These are phyloP conservation scores for Tinea trinotella DNA, from an alignment of 2,888 invertebrate genomes.

Conservation along the genomic window DNA sequence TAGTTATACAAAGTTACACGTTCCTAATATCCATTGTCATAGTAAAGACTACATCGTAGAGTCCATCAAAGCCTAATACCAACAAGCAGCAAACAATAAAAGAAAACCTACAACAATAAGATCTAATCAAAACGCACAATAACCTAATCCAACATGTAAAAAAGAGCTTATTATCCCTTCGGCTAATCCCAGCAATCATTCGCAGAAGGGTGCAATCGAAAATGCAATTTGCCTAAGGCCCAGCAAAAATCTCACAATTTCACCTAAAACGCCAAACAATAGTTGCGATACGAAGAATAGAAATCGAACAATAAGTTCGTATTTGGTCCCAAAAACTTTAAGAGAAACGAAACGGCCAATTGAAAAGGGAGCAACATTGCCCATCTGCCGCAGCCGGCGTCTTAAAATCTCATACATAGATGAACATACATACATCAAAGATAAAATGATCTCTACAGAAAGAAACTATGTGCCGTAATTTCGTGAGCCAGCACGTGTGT, in stretches of 20 bases:
- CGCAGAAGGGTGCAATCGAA: constrained; percentile 35
- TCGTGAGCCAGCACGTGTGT: constrained; percentile 60
- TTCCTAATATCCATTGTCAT: too few species aligned
- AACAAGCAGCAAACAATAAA: neutral
- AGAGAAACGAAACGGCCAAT: constrained; percentile 46
- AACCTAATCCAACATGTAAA: neutral
- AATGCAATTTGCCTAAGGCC: constrained; percentile 46
- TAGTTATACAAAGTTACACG: too few species aligned
- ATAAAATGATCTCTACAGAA: constrained; percentile 15
- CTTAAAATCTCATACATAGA: constrained; percentile 18
- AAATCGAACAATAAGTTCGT: constrained; percentile 40
- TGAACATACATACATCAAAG: constrained; percentile 20
- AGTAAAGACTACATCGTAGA: too few species aligned
- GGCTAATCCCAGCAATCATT: constrained; percentile 28
- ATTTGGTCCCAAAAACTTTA: constrained; percentile 18
- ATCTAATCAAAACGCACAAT: constrained; percentile 9
- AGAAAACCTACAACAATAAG: neutral
- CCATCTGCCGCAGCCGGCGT: constrained; percentile 58
- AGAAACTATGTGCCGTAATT: constrained; percentile 33
- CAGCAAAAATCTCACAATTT: constrained; percentile 42
- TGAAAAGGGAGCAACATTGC: constrained; percentile 53
- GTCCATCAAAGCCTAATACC: neutral
- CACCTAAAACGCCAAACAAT: constrained; percentile 44
- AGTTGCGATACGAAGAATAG: constrained; percentile 56
- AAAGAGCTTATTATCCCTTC: constrained; percentile 42